Evolutionary conservation across 1,140 invertebrate genomes (phyloP).

Genomic region (Eumaeus atala): DNA sequence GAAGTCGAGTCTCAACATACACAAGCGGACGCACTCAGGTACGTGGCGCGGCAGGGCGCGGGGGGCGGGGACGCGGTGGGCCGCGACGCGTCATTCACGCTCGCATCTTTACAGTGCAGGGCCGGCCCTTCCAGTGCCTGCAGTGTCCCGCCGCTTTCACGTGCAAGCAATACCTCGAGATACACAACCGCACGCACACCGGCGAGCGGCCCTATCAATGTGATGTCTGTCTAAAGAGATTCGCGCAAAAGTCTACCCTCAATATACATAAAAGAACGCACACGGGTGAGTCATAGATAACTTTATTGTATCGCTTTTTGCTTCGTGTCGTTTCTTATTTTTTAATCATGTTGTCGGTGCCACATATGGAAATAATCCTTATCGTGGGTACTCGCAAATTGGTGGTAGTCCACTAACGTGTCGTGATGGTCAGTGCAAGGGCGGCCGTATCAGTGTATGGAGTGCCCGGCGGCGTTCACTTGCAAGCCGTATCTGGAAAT

Average conservation of each 20-base stretch:
- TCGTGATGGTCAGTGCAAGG: conserved; percentile 72
- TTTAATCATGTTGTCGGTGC: conserved; percentile 57
- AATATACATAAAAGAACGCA: conserved; percentile 86
- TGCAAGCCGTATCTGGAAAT: conserved; percentile 83
- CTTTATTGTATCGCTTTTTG: conserved; percentile 26
- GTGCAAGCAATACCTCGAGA: conserved; percentile 81
- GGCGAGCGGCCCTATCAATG: conserved; percentile 75
- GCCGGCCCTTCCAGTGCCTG: conserved; percentile 80
- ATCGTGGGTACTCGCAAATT: conserved; percentile 55
- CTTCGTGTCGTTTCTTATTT: background rate
- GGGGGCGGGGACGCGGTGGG: conserved; percentile 20
- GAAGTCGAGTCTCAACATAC: conserved; percentile 82
- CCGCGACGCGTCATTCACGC: conserved; percentile 21
- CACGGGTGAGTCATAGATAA: conserved; percentile 72
- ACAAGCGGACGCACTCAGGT: conserved; percentile 84
- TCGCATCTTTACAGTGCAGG: conserved; percentile 56
- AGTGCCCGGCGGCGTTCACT: conserved; percentile 80
- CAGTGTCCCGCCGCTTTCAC: conserved; percentile 79
- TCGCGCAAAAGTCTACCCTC: conserved; percentile 73
- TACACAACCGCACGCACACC: conserved; percentile 84
- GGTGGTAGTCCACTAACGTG: conserved; percentile 70
- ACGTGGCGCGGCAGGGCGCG: conserved; percentile 30
- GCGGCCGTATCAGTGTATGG: conserved; percentile 82
- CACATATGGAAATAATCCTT: conserved; percentile 43
- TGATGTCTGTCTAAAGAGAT: conserved; percentile 70